These are phyloP conservation scores for Heteromurus nitidus DNA, from an alignment of 2,888 invertebrate genomes.

Conservation along the genomic window DNA sequence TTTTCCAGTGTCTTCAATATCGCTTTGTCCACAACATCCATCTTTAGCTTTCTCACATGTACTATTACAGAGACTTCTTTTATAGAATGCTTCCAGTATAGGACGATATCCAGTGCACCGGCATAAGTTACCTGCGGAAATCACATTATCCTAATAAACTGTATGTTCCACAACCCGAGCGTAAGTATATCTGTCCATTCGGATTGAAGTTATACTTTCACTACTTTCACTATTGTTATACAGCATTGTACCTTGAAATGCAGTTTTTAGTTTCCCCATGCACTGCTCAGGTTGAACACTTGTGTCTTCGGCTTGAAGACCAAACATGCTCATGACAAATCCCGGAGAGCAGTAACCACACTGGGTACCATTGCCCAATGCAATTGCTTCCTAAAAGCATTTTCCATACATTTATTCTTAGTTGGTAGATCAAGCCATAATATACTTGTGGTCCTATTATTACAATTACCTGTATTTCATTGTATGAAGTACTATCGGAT, in stretches of 20 bases:
- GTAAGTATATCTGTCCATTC: too few relatives aligned
- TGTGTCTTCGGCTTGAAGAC: conserved; percentile 88
- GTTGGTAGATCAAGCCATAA: too few relatives aligned
- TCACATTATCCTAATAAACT: too few relatives aligned
- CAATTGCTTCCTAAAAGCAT: conserved; percentile 89
- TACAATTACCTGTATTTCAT: conserved; percentile 64
- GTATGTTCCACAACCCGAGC: too few relatives aligned
- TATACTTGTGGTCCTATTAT: too few relatives aligned
- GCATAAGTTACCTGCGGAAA: conserved; percentile 84
- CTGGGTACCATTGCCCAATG: conserved; percentile 93
- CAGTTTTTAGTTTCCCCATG: conserved; percentile 85
- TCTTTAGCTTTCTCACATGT: conserved; percentile 36
- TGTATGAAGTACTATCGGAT: conserved; percentile 82
- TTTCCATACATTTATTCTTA: neutral
- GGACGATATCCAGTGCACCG: conserved; percentile 96
- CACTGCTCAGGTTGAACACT: conserved; percentile 87
- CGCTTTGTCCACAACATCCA: conserved; percentile 39
- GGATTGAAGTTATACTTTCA: too few relatives aligned
- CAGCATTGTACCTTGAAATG: conserved; percentile 86
- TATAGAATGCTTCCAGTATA: conserved; percentile 92
- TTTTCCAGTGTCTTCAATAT: conserved; percentile 54
- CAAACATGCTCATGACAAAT: conserved; percentile 75
- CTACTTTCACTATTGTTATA: too few relatives aligned
- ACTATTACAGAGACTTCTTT: conserved; percentile 76
- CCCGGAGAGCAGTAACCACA: conserved; percentile 97